These are phyloP conservation scores for Adoxophyes honmai DNA, from an alignment of 1,140 invertebrate genomes.

Conservation along the genomic window DNA sequence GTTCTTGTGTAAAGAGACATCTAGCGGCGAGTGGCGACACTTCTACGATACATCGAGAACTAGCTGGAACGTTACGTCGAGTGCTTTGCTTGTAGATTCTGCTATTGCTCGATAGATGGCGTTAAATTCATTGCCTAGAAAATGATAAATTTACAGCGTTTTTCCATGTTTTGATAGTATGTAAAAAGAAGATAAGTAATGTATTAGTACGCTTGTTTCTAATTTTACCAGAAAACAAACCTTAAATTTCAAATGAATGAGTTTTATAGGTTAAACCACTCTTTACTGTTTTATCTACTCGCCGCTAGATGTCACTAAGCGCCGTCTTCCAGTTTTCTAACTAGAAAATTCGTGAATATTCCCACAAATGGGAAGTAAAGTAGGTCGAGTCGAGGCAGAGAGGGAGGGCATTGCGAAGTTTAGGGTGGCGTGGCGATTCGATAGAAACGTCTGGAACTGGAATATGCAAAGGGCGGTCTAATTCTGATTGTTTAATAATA, in stretches of 20 bases:
- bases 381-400: neutral
- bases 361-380: neutral
- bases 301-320: slow-evolving; percentile 1
- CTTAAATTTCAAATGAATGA: too few species aligned
- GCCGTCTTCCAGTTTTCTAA: neutral
- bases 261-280: too few species aligned
- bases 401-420: neutral
- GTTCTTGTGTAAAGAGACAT: slow-evolving; percentile 21
- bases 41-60: slow-evolving; percentile 5
- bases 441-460: slow-evolving; percentile 2
- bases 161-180: too few species aligned
- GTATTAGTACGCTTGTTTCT: too few species aligned
- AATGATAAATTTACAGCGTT: too few species aligned
- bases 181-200: too few species aligned
- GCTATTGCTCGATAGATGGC: slow-evolving; percentile 4
- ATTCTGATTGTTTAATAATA: too few species aligned
- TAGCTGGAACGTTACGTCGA: neutral
- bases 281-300: neutral
- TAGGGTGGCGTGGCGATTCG: neutral
- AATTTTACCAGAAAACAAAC: too few species aligned
- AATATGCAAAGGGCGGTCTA: too few species aligned
- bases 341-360: slow-evolving; percentile 15
- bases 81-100: neutral
- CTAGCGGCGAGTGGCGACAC: slow-evolving; percentile 31
- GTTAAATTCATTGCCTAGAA: neutral